Evolutionary conservation across 2,888 invertebrate species (phyloP), one percentile per base, ranked within the genome.

Genomic region (Ecliptopera silaceata): DNA sequence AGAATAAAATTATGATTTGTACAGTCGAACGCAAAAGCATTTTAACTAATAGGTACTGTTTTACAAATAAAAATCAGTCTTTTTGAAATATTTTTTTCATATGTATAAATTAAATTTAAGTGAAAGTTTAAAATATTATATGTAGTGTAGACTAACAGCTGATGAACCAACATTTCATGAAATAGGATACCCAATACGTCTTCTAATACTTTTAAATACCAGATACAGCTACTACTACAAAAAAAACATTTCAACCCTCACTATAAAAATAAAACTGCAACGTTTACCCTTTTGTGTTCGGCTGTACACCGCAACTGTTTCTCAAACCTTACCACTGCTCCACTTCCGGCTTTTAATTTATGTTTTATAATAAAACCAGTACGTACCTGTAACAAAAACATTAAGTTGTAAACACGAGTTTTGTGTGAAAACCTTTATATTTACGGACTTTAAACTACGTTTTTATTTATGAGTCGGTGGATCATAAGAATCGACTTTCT

Each of bases 1-100:
- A 70, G 75, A 75, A 75, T 75, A 72, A 74, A 75, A 77, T 75
- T 76, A 75, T 75, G 71, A 75, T 70, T 66, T 57, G 67, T 75
- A 75, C 69, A 64, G 62, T 51, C 68, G 74, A 61, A 41, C 31
- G 53, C 68, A 64, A 56, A 69, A 76, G 18, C 6, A n/a, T 26
- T 45, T 53, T 39, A 44, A n/a, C n/a, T n/a, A n/a, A n/a, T n/a
- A n/a, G n/a, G n/a, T n/a, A n/a, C n/a, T n/a, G n/a, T n/a, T n/a
- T n/a, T n/a, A n/a, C n/a, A n/a, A n/a, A n/a, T n/a, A n/a, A n/a
- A n/a, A n/a, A n/a, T n/a, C 6, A 26, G 10, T 26, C 26, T 26
- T 6, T 26, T n/a, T n/a, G n/a, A n/a, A n/a, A n/a, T n/a, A n/a
- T n/a, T n/a, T n/a, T n/a, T n/a, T n/a, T n/a, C n/a, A n/a, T n/a